These are phyloP conservation scores for Microctenopoma steveboyesi DNA, from an alignment of 2,797 vertebrate species.

Conservation along the genomic window DNA sequence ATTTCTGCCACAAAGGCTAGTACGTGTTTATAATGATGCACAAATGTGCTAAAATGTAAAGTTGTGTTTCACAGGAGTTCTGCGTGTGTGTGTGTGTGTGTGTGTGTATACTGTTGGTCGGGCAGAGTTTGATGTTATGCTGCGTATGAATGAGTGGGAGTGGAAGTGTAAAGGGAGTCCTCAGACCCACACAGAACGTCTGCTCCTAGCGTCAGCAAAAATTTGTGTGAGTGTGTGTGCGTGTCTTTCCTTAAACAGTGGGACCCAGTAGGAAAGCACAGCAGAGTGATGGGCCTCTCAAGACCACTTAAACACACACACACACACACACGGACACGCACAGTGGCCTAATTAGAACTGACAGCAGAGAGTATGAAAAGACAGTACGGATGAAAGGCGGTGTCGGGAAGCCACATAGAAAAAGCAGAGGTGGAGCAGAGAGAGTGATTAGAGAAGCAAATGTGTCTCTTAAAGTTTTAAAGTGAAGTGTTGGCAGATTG, in stretches of 20 bases:
- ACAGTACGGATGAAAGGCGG: neutral
- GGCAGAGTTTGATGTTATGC: slow-evolving; percentile 21
- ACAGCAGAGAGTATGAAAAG: slow-evolving; percentile 52
- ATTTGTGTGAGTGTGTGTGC: slow-evolving; percentile 6
- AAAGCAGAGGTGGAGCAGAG: slow-evolving; percentile 49
- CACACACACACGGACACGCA: slow-evolving; percentile 13
- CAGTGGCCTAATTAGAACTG: slow-evolving; percentile 62
- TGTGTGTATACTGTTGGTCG: slow-evolving; percentile 9
- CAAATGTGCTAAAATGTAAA: neutral
- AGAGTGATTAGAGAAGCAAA: slow-evolving; percentile 50
- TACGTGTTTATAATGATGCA: neutral
- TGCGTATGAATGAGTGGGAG: slow-evolving; percentile 31
- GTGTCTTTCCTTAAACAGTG: slow-evolving; percentile 16
- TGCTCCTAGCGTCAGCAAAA: slow-evolving; percentile 49
- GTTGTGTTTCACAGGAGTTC: neutral
- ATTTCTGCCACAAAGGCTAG: neutral
- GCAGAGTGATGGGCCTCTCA: slow-evolving; percentile 51
- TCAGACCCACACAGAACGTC: slow-evolving; percentile 39
- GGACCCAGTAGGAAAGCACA: slow-evolving; percentile 27
- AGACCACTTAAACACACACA: slow-evolving; percentile 59
- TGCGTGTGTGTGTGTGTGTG: slow-evolving; percentile 1
- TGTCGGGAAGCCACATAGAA: slow-evolving; percentile 11
- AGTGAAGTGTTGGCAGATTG: slow-evolving; percentile 58
- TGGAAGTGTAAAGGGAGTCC: slow-evolving; percentile 40
- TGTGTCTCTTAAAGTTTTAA: slow-evolving; percentile 54